Evolutionary conservation across 1,140 invertebrate species (phyloP).

Genomic region (Littorina saxatilis): DNA sequence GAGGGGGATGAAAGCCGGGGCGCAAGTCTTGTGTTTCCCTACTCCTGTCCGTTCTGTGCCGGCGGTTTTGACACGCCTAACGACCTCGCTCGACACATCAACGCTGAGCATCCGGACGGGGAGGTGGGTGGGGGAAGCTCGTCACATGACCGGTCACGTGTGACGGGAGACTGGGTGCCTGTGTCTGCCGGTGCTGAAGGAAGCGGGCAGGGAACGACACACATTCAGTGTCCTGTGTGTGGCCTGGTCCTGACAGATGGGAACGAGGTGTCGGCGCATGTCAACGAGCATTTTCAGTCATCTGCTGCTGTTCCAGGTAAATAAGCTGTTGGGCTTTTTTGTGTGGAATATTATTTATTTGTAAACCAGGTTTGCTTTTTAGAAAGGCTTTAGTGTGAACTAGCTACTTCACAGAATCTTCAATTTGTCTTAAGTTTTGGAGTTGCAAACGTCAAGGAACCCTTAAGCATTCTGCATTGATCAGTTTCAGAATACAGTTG

Average conservation of each 20-base stretch:
- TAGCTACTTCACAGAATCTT: no score
- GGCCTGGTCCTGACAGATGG: constrained; percentile 54
- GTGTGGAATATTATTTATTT: no score
- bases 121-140: constrained; percentile 55
- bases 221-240: constrained; percentile 64
- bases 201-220: constrained; percentile 48
- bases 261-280: constrained; percentile 61
- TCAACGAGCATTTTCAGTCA: constrained; percentile 66
- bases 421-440: no score
- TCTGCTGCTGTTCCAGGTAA: not conserved
- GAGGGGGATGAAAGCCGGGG: not conserved
- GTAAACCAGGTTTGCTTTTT: no score
- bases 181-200: constrained; percentile 48
- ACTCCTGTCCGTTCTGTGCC: constrained; percentile 65
- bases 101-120: constrained; percentile 87
- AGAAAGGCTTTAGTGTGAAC: no score
- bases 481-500: no score
- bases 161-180: constrained; percentile 22
- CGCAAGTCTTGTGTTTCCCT: constrained; percentile 56
- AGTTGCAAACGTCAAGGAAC: no score
- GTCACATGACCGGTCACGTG: not conserved
- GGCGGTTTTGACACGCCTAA: constrained; percentile 80
- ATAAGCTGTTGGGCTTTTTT: no score
- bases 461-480: no score
- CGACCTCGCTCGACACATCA: constrained; percentile 90